Evolutionary conservation across 1,140 invertebrate species (phyloP).

Genomic region (Mycetomoellerius zeteki): DNA sequence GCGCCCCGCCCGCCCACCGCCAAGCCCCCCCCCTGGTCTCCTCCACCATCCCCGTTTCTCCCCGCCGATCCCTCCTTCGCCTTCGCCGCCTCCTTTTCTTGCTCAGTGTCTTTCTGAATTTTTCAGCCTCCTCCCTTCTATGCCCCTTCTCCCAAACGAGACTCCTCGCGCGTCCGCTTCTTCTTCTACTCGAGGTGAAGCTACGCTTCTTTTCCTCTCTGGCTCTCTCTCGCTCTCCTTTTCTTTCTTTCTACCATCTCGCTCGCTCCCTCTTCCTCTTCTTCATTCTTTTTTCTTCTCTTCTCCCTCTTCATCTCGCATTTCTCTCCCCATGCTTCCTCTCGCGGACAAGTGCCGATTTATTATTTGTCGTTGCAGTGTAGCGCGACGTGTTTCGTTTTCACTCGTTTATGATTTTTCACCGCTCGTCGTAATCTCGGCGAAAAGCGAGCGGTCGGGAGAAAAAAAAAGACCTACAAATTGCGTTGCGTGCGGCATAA

Average conservation of each 20-base stretch:
- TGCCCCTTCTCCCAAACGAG: slow-evolving; percentile 6
- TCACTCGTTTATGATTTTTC: slow-evolving; percentile 29
- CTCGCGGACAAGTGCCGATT: slow-evolving; percentile 54
- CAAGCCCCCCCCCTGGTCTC: slow-evolving; percentile 16
- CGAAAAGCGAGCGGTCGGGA: not conserved
- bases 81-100: slow-evolving; percentile 45
- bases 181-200: slow-evolving; percentile 32
- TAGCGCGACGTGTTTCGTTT: slow-evolving; percentile 7
- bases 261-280: not conserved
- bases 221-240: slow-evolving; percentile 34
- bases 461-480: not conserved
- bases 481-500: not conserved
- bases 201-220: slow-evolving; percentile 49
- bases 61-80: not conserved
- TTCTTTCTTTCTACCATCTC: not conserved
- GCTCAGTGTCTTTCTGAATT: slow-evolving; percentile 72
- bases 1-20: slow-evolving; percentile 12
- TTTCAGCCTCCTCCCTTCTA: slow-evolving; percentile 63
- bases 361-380: slow-evolving; percentile 54
- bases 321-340: not conserved
- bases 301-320: not conserved
- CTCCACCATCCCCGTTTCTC: slow-evolving; percentile 36
- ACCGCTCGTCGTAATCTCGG: not conserved
- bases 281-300: not conserved
- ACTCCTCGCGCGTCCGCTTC: slow-evolving; percentile 6